Conservation (phyloP, 2,888 invertebrate species). For the Amphimallon solstitiale region DNA sequence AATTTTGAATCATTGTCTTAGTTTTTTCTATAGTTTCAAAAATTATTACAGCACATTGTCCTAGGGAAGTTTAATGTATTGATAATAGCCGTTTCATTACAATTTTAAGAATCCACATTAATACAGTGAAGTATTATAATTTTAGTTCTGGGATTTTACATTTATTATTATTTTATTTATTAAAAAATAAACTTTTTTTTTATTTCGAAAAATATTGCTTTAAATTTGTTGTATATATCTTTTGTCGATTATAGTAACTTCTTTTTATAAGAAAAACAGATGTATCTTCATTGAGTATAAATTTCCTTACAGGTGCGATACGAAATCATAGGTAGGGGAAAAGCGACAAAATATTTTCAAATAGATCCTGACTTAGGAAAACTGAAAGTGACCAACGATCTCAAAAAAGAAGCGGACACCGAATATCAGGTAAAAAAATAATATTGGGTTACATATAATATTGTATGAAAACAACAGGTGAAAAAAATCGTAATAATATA, state of each 20-base stretch:
- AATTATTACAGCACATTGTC: too few species aligned
- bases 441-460: constrained; percentile 8
- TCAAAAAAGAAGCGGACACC: constrained; percentile 85
- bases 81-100: too few species aligned
- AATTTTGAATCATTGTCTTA: too few species aligned
- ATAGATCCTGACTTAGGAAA: constrained; percentile 87
- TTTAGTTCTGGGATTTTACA: too few species aligned
- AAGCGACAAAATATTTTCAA: constrained; percentile 86
- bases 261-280: too few species aligned
- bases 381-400: constrained; percentile 82
- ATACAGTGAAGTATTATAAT: too few species aligned
- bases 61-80: too few species aligned
- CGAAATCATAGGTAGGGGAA: constrained; percentile 83
- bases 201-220: not conserved
- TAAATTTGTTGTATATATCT: too few species aligned
- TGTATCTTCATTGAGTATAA: not conserved
- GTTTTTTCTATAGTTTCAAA: too few species aligned
- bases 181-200: not conserved
- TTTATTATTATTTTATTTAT: not conserved
- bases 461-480: not conserved
- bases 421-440: constrained; percentile 78
- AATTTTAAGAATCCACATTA: too few species aligned
- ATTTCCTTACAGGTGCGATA: constrained; percentile 67
- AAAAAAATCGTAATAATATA: not conserved
- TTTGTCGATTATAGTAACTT: too few species aligned